Base-by-base conservation (phyloP, 2,888 invertebrate species). In the Panorpa germanica region DNA sequence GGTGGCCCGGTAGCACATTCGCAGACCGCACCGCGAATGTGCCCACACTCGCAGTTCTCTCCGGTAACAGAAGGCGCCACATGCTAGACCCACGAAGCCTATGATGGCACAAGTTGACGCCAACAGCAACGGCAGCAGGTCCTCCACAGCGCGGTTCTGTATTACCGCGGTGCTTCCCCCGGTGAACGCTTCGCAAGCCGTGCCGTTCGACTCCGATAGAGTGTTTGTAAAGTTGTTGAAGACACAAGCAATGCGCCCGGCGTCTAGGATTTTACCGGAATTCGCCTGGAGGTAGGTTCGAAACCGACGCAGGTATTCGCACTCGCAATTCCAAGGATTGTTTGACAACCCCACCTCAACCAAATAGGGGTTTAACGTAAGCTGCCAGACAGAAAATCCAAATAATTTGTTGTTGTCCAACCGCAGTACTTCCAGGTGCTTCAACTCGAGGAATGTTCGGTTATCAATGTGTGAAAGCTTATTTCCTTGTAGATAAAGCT, bases 271-370 rank as follows among this genome's bases (percentile, higher is more conserved):
- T 61, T 83, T 83, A 35, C 73, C 78, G 26, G 70, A 61, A 51
- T 80, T 80, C 36, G 69, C 66, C 43, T 70, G 69, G 46, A 86
- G 65, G 72, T 83, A 88, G 41, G 65, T 67, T 43, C 80, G 70
- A 47, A 78, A 80, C 48, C 72, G 69, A 41, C 74, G 70, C 44
- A 85, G 56, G 52, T 80, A 86, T 42, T 69, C 67, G 56, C 90
- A 91, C 49, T 85, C 83, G 55, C 90, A 90, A 38, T 80, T 80
- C 88, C 88, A 90, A 28, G 77, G 75, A 52, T 90, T 90, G 43
- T 72, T 72, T 33, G 76, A 68, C 38, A 90, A 61, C 31, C 75
- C 75, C 43, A 90, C 74, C 53, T 80, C 80, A n/a, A 80, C 76
- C 45, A 88, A 65, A 56, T 82, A 82, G 13, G 82, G 80, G 57